Conservation (phyloP, 2,797 vertebrate genomes). For the Clarias pachynema region DNA sequence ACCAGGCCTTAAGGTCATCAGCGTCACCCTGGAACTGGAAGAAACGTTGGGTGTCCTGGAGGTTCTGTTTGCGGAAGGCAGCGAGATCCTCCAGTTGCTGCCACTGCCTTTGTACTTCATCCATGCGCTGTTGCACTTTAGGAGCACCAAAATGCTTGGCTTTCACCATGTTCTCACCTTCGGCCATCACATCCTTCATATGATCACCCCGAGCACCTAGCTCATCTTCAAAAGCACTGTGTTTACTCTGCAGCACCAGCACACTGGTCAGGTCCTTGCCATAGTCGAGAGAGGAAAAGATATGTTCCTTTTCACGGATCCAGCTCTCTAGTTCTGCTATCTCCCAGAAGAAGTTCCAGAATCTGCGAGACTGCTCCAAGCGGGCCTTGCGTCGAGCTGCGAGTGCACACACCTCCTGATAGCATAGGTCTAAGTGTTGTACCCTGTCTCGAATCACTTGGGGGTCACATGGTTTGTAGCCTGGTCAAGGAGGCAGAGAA, state of each 20-base stretch:
- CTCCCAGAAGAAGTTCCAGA: conserved; percentile 97
- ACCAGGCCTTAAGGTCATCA: conserved; percentile 86
- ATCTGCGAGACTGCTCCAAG: conserved; percentile 86
- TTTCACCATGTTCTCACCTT: conserved; percentile 80
- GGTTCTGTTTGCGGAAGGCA: conserved; percentile 85
- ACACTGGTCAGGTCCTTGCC: conserved; percentile 94
- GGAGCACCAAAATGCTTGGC: conserved; percentile 79
- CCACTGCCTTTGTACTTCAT: conserved; percentile 83
- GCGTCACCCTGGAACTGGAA: conserved; percentile 96
- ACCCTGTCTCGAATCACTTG: conserved; percentile 90
- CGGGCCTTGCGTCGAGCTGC: conserved; percentile 81
- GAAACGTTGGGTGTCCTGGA: conserved; percentile 86
- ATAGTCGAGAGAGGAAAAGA: conserved; percentile 91
- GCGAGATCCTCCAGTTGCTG: conserved; percentile 90
- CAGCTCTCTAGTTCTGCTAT: conserved; percentile 90
- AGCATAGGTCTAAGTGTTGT: conserved; percentile 87
- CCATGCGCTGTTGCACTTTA: conserved; percentile 76
- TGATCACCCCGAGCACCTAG: conserved; percentile 79
- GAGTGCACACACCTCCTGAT: conserved; percentile 82
- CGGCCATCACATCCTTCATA: conserved; percentile 76
- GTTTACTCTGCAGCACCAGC: conserved; percentile 88
- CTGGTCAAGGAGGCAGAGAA: conserved; percentile 64
- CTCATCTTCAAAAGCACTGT: conserved; percentile 92
- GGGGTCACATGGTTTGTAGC: conserved; percentile 95
- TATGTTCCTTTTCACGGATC: conserved; percentile 95